Evolutionary conservation across 2,113 vertebrate species (phyloP), one percentile per base, ranked within the genome.

Genomic region (Dicentrarchus labrax): DNA sequence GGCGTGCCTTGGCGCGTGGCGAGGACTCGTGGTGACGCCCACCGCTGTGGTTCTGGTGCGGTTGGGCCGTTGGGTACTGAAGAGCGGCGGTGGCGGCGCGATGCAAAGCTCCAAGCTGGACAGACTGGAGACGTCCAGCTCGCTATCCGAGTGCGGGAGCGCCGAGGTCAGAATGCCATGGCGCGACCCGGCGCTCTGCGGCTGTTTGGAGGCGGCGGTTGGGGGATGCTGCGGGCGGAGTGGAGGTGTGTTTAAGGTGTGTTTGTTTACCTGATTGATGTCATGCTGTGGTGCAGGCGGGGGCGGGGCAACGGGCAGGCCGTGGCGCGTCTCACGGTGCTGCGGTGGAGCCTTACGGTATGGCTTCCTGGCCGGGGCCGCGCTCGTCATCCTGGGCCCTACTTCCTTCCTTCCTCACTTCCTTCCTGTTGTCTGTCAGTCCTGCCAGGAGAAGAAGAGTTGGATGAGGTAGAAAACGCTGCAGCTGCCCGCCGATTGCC

Each of bases 301-400:
- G 19, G 96, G 85, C 38, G 80, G 86, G 92, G 95, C 95, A 0
- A 95, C 95, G 2, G 93, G 94, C 19, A 89, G 88, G 78, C 95
- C 93, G 6, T 96, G 96, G 13, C 97, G 96, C 3, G 96, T 89
- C 94, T 99, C 98, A 0, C 98, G 97, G 71, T 99, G 98, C 94
- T 99, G 97, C 0, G 97, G 98, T 0, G 98, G 98, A 0, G 98
- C 98, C 95, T 98, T 99, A 2, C 98, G 97, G 89, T 99, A 99
- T 47, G 98, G 98, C 94, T 99, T 99, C 95, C 97, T 97, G 51
- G 94, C 87, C 0, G 97, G 95, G 53, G 96, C 95, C 1, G 95
- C 89, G 65, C 96, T 98, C 8, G 94, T 96, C 98, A 98, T 99
- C 89, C 95, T 96, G 87, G 43, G 39, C 39, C 21, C 69, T 12